Base-by-base conservation (phyloP, 2,797 vertebrate genomes). In the Fistularia tabacaria region DNA sequence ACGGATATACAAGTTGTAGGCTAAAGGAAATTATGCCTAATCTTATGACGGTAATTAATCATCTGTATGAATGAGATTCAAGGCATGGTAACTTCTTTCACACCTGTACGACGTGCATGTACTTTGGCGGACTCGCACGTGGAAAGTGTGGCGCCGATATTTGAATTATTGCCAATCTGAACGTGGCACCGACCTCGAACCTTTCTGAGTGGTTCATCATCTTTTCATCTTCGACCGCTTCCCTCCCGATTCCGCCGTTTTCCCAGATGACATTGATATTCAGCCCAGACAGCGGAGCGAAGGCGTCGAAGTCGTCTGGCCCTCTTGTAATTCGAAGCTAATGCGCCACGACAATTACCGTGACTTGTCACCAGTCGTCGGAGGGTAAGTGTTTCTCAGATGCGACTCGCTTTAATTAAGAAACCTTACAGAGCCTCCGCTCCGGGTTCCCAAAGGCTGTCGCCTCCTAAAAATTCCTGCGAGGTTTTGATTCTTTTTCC, bases 41-140 rank as follows among this genome's bases (percentile, higher is more conserved):
- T 83, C 57, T 76, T 62, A 3, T 47, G 53, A 71, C 83, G 80
- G 69, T 51, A 72, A 82, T 85, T 60, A 54, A 80, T 85, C 71
- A 75, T 71, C 47, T 43, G 66, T 80, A 82, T 73, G 71, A 80
- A 79, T 64, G 60, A 54, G 71, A 80, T 63, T 74, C 71, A 77
- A 60, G 62, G 76, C 67, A 85, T 64, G 77, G 38, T 79, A 66
- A 80, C 76, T 74, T 67, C 57, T 67, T 74, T 80, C 38, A 11
- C 48, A 57, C 1, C 1, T 54, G 49, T 51, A 69, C n/a, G 49
- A 59, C 60, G 60, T 10, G 25, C 41, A 46, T 41, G 25, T 41
- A 38, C 7, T 1, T 49, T 42, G 44, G 38, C 49, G 10, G 46
- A 55, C 54, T 51, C 10, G 52, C 46, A 25, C 7, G 3, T 8